A percentile compares a stretch with the other conserved stretches of the same genome.
Conservation (phyloP, 2,888 invertebrate genomes). For the Drosophila gaucha region DNA sequence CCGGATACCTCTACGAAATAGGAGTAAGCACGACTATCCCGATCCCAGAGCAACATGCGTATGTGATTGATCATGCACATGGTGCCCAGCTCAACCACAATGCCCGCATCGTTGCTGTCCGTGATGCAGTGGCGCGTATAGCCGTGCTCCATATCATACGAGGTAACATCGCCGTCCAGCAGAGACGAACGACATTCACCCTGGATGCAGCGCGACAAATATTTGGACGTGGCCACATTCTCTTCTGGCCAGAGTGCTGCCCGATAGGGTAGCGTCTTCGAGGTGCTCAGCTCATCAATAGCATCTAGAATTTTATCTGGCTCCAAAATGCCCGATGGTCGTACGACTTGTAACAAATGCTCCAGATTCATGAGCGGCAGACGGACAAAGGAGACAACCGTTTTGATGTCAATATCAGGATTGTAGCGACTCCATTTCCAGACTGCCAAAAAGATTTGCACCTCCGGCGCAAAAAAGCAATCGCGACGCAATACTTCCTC, state of each 20-base stretch:
- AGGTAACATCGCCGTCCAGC: conserved; percentile 94
- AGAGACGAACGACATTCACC: conserved; percentile 96
- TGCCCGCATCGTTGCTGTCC: conserved; percentile 89
- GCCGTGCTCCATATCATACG: conserved; percentile 97
- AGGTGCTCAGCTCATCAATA: conserved; percentile 93
- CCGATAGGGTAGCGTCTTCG: conserved; percentile 92
- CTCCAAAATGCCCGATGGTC: conserved; percentile 93
- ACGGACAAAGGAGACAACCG: conserved; percentile 89
- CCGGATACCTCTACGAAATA: conserved; percentile 92
- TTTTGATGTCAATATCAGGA: conserved; percentile 86
- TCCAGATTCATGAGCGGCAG: conserved; percentile 94
- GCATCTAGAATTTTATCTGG: conserved; percentile 97
- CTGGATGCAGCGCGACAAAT: conserved; percentile 93
- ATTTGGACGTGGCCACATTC: conserved; percentile 93
- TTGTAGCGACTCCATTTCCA: conserved; percentile 94
- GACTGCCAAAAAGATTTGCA: conserved; percentile 96
- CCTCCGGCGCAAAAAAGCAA: conserved; percentile 98
- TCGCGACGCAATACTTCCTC: conserved; percentile 94
- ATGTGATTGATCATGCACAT: conserved; percentile 97
- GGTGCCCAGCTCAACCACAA: conserved; percentile 92
- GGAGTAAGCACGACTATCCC: conserved; percentile 90
- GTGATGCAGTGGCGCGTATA: conserved; percentile 95
- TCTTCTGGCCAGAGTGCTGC: conserved; percentile 94
- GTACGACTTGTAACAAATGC: conserved; percentile 94
- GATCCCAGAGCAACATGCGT: conserved; percentile 96